Evolutionary conservation across 1,140 invertebrate genomes (phyloP), one percentile per base, ranked within the genome.

Genomic region (Pogonus chalceus): DNA sequence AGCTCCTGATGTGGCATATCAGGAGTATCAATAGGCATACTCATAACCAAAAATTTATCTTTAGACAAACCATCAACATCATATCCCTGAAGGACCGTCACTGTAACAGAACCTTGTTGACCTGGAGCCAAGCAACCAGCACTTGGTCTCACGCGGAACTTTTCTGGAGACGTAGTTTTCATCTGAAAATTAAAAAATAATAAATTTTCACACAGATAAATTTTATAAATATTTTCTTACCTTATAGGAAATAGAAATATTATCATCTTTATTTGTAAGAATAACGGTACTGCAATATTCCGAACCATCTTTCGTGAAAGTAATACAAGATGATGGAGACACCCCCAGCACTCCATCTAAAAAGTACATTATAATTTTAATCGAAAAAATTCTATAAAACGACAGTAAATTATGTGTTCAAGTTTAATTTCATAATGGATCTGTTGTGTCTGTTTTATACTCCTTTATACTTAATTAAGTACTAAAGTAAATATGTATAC

Each of bases 101-200:
- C 76, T 23, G 65, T 77, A 2, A 82, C 68, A 2, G 64, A 69
- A 3, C 72, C 66, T 51, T 68, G 68, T 51, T 73, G 72, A 18
- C 78, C 79, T 18, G 84, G 77, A 2, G 72, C 65, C 26, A 96
- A 65, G 26, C 82, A 69, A 4, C 92, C 92, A 16, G 80, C 82
- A 58, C 87, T 92, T 10, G 92, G 91, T 52, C 88, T 78, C 0
- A 96, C 92, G 39, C 88, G 75, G 68, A 92, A 96, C 68, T 94
- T 95, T 58, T 94, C 90, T 0, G 92, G 92, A 2, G 77, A 73
- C 0, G 76, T 79, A 26, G 76, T 79, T 72, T 90, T 90, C 54
- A 90, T 76, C 85, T 89, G 56, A 39, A 72, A 70, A 59, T 59
- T 61, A 56, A 55, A 48, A 57, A 43, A 49, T 23, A 53, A 21